Base-by-base conservation (phyloP, 2,113 vertebrate genomes). In the Colossoma macropomum region DNA sequence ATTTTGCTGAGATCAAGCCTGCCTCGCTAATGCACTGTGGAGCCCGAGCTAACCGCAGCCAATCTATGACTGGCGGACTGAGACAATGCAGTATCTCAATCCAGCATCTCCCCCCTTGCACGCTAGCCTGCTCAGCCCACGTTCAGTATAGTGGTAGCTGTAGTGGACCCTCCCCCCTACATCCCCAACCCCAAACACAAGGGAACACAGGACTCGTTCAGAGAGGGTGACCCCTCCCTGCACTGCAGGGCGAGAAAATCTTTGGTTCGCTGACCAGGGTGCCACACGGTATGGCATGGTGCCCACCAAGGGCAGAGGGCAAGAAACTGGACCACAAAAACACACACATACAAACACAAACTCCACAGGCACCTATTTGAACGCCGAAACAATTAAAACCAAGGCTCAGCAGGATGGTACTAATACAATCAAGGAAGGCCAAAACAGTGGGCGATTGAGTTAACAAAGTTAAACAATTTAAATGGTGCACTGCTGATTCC, bases 1-100 rank as follows among this genome's bases (percentile, higher is more conserved):
- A 68, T 54, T 86, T 87, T 75, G 25, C 74, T 66, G 63, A 78
- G 66, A 77, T 82, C 80, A n/a, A 1, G 38, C 77, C 87, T 83
- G 86, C 81, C 30, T 32, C 1, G 72, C 84, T 86, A 84, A 88
- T 86, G 77, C 86, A 86, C 15, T 15, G 8, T 54, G 73, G 69
- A 73, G 59, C 68, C 59, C 68, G 56, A 59, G 74, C 25, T 62
- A 81, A 89, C 73, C 81, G 28, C 71, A 62, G 28, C 60, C 65
- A 77, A 62, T 83, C 75, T 34, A 41, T 27, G 21, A 68, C 38
- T 41, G 27, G 9, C 66, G 50, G 30, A 72, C 30, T 30, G 38
- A 63, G 72, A 83, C 68, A 73, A 85, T 27, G 30, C 32, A 71
- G 15, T 19, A 34, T 75, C 79, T 59, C 76, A 19, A 82, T 59